Evolutionary conservation across 1,140 invertebrate species (phyloP).

Genomic region (Ips nitidus): DNA sequence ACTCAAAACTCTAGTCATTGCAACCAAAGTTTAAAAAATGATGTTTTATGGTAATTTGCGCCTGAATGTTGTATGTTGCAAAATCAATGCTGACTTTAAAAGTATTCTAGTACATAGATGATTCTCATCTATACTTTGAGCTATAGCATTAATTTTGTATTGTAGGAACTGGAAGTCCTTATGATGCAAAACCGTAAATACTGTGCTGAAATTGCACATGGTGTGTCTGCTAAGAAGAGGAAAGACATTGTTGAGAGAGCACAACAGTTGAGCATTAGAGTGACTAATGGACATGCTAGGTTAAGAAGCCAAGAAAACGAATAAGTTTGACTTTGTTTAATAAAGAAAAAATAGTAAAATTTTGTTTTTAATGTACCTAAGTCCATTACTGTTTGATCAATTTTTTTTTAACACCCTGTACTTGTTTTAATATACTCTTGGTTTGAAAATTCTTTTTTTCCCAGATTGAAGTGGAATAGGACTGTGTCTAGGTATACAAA

Average conservation of each 20-base stretch:
- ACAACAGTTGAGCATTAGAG: constrained; percentile 90
- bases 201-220: constrained; percentile 97
- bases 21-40: constrained; percentile 34
- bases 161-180: constrained; percentile 94
- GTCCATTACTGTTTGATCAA: too few relatives aligned
- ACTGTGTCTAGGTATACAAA: too few relatives aligned
- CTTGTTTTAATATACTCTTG: too few relatives aligned
- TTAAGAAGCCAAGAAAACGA: constrained; percentile 97
- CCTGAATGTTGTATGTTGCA: constrained; percentile 46
- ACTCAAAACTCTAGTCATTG: too few relatives aligned
- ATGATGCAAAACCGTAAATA: constrained; percentile 99
- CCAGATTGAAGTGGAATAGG: too few relatives aligned
- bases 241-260: constrained; percentile 96
- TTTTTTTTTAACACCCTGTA: too few relatives aligned
- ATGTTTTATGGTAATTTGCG: constrained; percentile 52
- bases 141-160: constrained; percentile 32
- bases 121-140: too few relatives aligned
- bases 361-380: too few relatives aligned
- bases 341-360: neutral
- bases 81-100: constrained; percentile 9
- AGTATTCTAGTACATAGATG: too few relatives aligned
- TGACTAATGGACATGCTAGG: constrained; percentile 95
- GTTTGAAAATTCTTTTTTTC: too few relatives aligned
- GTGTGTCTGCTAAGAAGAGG: constrained; percentile 94
- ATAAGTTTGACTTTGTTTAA: constrained; percentile 57